Base-by-base conservation (phyloP, 2,888 invertebrate species). In the Allophyes oxyacanthae region DNA sequence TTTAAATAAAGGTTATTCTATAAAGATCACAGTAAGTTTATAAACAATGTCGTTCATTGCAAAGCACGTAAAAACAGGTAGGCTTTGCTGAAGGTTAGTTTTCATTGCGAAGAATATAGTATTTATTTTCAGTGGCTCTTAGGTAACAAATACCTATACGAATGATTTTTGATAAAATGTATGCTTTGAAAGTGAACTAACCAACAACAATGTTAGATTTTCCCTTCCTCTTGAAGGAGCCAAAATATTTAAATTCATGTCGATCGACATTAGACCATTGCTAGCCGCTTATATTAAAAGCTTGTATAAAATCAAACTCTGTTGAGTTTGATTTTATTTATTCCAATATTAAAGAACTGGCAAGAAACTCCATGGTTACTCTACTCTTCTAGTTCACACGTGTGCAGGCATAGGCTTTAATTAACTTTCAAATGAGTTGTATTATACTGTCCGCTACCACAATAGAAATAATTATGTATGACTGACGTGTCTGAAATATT, bases 21-120 rank as follows among this genome's bases (percentile, higher is more conserved):
- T 25, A 68, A 56, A 71, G 14, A 51, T 28, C 15, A 52, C 8
- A 38, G 20, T 20, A 20, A 20, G 38, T 45, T 57, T 26, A 45
- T 48, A 45, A 36, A 40, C 34, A 48, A 53, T 50, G 43, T 38
- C 49, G 49, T 40, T 60, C 32, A 49, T 42, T 65, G 45, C 30
- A 46, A 43, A 34, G 40, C 50, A 46, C 15, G 15, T 64, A 43
- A 68, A 68, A 68, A 56, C 68, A 56, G 37, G 68, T 66, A 65
- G 68, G 68, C 45, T 50, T 42, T 40, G 72, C 46, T 53, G 40
- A 53, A 61, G 52, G 55, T 46, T 50, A 15, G 13, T 51, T 64
- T 56, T 49, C 26, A 50, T 20, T 43, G 28, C 40, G 15, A 52
- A 34, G 9, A 48, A 0, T 20, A 13, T 26, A 20, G 8, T 26